Evolutionary conservation across 2,888 invertebrate species (phyloP).

Genomic region (Nomada goodeniana): DNA sequence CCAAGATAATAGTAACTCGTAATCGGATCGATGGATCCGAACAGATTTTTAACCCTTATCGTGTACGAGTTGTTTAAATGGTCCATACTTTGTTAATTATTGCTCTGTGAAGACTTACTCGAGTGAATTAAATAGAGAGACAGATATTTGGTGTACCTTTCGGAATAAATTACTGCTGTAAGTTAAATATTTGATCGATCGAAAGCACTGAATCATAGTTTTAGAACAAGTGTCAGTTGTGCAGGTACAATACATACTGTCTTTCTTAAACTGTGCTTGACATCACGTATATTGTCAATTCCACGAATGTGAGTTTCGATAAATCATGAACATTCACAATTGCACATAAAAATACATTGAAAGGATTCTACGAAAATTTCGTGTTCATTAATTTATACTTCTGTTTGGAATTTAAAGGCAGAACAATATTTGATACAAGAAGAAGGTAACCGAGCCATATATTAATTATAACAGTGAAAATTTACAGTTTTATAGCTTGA

Average conservation of each 20-base stretch:
- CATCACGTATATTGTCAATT: too few relatives aligned
- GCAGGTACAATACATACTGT: too few relatives aligned
- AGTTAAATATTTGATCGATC: not conserved
- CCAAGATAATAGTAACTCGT: conserved; percentile 34
- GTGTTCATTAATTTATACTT: too few relatives aligned
- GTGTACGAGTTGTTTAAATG: conserved; percentile 18
- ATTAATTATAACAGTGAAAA: too few relatives aligned
- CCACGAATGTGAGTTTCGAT: too few relatives aligned
- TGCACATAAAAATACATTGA: not conserved
- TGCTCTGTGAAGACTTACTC: conserved; percentile 7
- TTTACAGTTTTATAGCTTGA: too few relatives aligned
- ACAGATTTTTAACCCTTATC: conserved; percentile 50
- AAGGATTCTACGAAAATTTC: not conserved
- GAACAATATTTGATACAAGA: too few relatives aligned
- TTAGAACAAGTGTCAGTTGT: too few relatives aligned
- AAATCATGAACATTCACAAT: not conserved
- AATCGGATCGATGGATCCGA: conserved; percentile 3
- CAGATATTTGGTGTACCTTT: not conserved
- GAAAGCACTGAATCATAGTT: too few relatives aligned
- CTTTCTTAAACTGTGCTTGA: too few relatives aligned
- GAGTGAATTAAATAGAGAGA: not conserved
- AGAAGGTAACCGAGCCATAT: too few relatives aligned
- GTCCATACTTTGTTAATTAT: conserved; percentile 46
- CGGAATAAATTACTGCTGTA: not conserved
- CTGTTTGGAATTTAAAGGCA: too few relatives aligned